Evolutionary conservation across 2,113 vertebrate species (phyloP), one percentile per base, ranked within the genome.

Genomic region (Tragulus kanchil): DNA sequence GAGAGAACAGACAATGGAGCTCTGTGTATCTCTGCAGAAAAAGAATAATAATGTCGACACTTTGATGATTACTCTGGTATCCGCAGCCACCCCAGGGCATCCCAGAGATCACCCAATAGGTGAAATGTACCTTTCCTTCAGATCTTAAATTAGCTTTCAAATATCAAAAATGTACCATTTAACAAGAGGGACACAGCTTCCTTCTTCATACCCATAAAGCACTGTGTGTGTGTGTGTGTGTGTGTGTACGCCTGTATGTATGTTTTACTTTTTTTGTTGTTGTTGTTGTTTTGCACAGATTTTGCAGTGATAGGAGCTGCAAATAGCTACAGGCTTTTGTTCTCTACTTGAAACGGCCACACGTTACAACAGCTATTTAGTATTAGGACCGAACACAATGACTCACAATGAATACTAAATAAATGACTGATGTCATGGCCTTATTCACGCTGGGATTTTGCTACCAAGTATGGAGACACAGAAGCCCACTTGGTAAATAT

Each of bases 141-240:
- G 78, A 58, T 77, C 25, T 79, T n/a, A 86, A 86, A 81, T 65
- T 92, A 73, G n/a, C 65, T 91, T 93, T 83, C 56, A 83, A 48
- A 89, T 89, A 95, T 31, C 69, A 56, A 62, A 93, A 94, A 71
- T 61, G 50, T 52, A 92, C 61, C 73, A 61, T 85, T 92, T 92
- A 84, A 67, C 85, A 69, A 61, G n/a, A 93, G 19, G 19, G 7
- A 94, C 14, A 8, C 14, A 25, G 62, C 50, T 58, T 89, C 82
- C 28, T 83, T 89, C 64, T 84, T 69, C 8, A 3, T 75, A 67
- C 64, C 65, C 61, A 71, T 11, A 73, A 82, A 95, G 61, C 58
- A 59, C 17, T 75, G 8, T 8, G 4, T 23, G 16, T 28, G 19
- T 64, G 28, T 17, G 23, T 50, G 16, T 31, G 28, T 84, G 26